Conservation (phyloP, 1,140 invertebrate genomes). For the Aricia agestis region DNA sequence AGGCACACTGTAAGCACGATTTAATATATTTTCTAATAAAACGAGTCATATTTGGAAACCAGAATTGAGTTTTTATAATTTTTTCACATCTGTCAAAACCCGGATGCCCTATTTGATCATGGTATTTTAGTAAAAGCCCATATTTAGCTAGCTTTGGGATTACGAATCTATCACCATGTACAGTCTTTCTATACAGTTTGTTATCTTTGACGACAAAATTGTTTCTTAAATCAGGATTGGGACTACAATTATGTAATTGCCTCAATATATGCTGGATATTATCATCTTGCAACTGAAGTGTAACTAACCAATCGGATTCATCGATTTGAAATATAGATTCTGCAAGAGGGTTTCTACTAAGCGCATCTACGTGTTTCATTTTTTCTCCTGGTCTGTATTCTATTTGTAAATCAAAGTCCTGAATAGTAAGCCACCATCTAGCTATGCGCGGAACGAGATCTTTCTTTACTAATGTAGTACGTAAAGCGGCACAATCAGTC, state of each 20-base stretch:
- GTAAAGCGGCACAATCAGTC: slow-evolving; percentile 45
- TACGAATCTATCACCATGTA: slow-evolving; percentile 35
- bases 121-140: slow-evolving; percentile 29
- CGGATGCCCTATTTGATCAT: slow-evolving; percentile 35
- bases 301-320: slow-evolving; percentile 31
- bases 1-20: slow-evolving; percentile 36
- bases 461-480: background rate
- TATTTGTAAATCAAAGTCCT: slow-evolving; percentile 44
- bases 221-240: background rate
- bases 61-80: slow-evolving; percentile 32
- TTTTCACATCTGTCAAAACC: slow-evolving; percentile 29
- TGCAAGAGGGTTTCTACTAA: slow-evolving; percentile 34
- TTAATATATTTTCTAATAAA: slow-evolving; percentile 36
- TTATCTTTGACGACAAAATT: slow-evolving; percentile 12
- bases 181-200: slow-evolving; percentile 30
- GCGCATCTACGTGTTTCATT: slow-evolving; percentile 50
- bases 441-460: background rate
- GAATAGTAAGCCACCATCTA: slow-evolving; percentile 30
- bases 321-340: slow-evolving; percentile 20
- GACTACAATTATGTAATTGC: background rate
- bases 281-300: slow-evolving; percentile 32
- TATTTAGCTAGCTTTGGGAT: slow-evolving; percentile 39
- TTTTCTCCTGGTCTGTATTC: slow-evolving; percentile 43
- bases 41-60: slow-evolving; percentile 37
- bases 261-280: slow-evolving; percentile 22